Evolutionary conservation across 1,140 invertebrate genomes (phyloP), one percentile per base, ranked within the genome.

Genomic region (Cotesia glomerata): DNA sequence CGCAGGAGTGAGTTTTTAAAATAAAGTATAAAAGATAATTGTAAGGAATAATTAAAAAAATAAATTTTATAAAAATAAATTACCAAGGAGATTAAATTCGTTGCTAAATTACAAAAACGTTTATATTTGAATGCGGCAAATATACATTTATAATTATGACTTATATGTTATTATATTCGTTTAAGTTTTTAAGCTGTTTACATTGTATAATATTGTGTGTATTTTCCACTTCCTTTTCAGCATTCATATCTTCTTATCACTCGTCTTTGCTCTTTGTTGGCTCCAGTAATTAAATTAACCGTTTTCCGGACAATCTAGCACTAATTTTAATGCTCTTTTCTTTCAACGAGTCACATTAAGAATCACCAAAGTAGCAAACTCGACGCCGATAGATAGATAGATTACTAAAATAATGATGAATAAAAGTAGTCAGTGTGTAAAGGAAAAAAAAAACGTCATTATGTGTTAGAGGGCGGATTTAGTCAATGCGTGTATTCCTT

Each of bases 231-330:
- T 45, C 7, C 39, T 45, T 45, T 45, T 45, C 8, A 7, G 3
- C 7, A 0, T 45, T 45, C 11, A 7, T 45, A 45, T 45, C 39
- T 45, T 45, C 36, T 49, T 45, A 34, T 7, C 58, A 16, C 8
- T 8, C 11, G 2, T 7, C 4, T 68, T 52, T 34, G 9, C 59
- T 14, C 45, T 32, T 61, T 70, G 51, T 62, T 62, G 18, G 35
- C 34, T 71, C 11, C 45, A 36, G 62, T 74, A 69, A 74, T 74
- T 69, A 70, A 70, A 74, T 70, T 70, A 69, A 74, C 61, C 67
- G 63, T 73, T 73, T 69, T 69, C 13, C 13, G 16, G 52, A 54
- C 52, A n/a, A 54, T 54, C 52, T 54, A 54, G 52, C 52, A 54
- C 52, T 54, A 9, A 54, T 54, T 54, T 54, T 54, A 45, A 45